Percentiles rank a stretch among this genome's conserved stretches.
These are phyloP conservation scores for Dipodomys stephensi DNA, from an alignment of 2,113 vertebrate genomes.

Conservation along the genomic window DNA sequence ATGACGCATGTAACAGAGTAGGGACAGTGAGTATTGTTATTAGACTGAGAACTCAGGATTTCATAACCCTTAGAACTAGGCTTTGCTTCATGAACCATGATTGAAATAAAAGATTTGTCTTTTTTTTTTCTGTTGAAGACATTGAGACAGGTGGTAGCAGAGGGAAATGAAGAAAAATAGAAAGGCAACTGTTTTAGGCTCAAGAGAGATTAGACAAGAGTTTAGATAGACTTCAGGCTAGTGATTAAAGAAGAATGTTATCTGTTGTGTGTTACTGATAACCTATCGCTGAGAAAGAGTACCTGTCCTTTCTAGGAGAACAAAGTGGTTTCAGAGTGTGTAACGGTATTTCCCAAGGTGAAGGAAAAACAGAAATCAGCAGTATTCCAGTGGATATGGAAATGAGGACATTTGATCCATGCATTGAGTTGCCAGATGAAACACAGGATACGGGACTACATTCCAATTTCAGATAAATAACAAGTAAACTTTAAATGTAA, in stretches of 20 bases:
- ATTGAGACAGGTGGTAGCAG: neutral
- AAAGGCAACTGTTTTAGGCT: neutral
- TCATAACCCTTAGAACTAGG: neutral
- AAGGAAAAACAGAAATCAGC: neutral
- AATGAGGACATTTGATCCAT: conserved; percentile 17
- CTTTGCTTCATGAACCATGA: neutral
- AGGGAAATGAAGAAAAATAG: neutral
- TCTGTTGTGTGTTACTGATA: neutral
- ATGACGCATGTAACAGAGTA: neutral
- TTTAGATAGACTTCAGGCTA: neutral
- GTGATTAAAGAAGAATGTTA: neutral
- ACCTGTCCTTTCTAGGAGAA: neutral
- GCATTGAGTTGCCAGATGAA: neutral
- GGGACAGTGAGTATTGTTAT: neutral
- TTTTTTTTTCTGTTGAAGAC: conserved; percentile 32
- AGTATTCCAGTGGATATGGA: neutral
- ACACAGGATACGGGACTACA: neutral
- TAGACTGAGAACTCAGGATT: neutral
- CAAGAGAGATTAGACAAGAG: neutral
- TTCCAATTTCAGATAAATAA: conserved; percentile 28
- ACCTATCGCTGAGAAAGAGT: neutral
- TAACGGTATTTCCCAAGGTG: neutral
- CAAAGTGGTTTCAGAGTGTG: neutral
- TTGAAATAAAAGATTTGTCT: neutral
- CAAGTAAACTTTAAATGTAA: neutral